Conservation (phyloP, 2,113 vertebrate genomes). For the Alectura lathami region DNA sequence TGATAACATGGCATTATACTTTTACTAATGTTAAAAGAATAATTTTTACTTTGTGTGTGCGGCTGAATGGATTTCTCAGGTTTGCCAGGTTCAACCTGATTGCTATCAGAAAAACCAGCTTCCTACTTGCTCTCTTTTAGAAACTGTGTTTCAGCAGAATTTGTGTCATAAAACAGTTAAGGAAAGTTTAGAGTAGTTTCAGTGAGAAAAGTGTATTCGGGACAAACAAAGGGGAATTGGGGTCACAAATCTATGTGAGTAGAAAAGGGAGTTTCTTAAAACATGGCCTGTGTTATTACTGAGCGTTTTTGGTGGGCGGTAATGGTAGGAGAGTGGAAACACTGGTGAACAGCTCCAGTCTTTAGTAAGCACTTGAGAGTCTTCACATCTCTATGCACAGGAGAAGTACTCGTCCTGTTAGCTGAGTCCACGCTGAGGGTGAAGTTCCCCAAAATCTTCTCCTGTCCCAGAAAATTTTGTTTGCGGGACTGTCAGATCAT, state of each 20-base stretch:
- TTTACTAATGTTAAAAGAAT: neutral
- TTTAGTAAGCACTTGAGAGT: neutral
- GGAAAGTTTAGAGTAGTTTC: neutral
- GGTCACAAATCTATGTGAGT: no score
- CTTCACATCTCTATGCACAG: neutral
- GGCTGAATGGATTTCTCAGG: neutral
- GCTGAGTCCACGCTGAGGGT: neutral
- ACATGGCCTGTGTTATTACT: neutral
- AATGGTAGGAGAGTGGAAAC: neutral
- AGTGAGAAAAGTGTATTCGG: neutral
- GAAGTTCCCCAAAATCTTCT: neutral
- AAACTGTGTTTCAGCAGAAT: neutral
- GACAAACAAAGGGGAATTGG: neutral
- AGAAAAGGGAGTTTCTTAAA: neutral
- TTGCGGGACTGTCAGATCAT: neutral
- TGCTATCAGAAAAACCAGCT: neutral
- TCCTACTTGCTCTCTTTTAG: fast-evolving
- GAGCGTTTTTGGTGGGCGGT: neutral
- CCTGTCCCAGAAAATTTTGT: neutral
- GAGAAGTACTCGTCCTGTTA: neutral
- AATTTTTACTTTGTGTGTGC: fast-evolving
- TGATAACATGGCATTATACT: neutral
- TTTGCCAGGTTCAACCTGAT: neutral
- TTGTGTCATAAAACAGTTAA: neutral
- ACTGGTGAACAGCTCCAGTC: neutral